A percentile compares a stretch with the other conserved stretches of the same genome.
phyloP scores from a whole-genome alignment of 2,797 vertebrate species.

The Arnoldichthys spilopterus region DNA sequence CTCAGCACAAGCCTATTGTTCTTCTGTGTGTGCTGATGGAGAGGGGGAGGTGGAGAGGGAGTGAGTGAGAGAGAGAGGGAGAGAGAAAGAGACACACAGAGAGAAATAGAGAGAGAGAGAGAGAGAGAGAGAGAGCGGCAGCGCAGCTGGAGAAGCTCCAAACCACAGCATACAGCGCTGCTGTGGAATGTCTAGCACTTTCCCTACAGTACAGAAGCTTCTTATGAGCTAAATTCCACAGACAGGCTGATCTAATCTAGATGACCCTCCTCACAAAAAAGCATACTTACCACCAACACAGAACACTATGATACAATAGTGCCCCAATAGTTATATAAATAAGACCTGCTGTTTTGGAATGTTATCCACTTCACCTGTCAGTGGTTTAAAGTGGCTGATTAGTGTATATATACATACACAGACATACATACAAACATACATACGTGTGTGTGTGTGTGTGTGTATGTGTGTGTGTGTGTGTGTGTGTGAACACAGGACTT shows the following conservation, averaged over 20 bases:
- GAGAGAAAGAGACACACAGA: neutral
- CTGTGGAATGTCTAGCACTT: slow-evolving; percentile 67
- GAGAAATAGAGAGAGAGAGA: no score
- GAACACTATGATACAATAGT: neutral
- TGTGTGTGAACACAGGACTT: no score
- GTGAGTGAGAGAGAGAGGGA: slow-evolving; percentile 5
- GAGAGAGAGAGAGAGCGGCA: neutral
- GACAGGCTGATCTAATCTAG: slow-evolving; percentile 42
- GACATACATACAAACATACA: no score
- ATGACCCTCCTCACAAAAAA: neutral
- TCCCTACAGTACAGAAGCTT: slow-evolving; percentile 47
- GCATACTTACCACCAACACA: neutral
- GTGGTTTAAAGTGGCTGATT: no score
- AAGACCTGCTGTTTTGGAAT: no score
- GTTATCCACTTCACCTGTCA: no score
- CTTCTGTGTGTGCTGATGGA: slow-evolving; percentile 30
- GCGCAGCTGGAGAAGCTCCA: slow-evolving; percentile 73
- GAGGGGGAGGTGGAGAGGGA: slow-evolving; percentile 19
- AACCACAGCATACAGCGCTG: slow-evolving; percentile 70
- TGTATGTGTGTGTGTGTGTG: no score
- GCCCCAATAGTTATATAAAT: no score
- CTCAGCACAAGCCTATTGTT: slow-evolving; percentile 55
- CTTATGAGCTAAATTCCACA: slow-evolving; percentile 59
- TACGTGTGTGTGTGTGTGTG: no score
- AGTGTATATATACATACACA: no score